A percentile compares a stretch with the other conserved stretches of the same genome.
Conservation (phyloP, 2,113 vertebrate species). For the Zapornia atra region DNA sequence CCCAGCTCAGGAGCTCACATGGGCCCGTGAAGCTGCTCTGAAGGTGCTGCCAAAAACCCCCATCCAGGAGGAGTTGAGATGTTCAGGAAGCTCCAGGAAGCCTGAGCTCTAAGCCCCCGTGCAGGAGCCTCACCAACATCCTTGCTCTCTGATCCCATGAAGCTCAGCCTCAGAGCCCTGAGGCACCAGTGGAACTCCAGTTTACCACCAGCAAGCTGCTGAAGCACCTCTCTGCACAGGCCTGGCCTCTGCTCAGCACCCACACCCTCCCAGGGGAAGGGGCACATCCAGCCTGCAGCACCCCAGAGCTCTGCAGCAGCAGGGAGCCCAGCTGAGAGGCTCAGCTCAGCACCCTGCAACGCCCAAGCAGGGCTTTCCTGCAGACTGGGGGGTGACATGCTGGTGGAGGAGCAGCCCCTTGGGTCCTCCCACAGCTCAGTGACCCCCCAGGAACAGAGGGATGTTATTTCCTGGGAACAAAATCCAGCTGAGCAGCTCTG, state of each 20-base stretch:
- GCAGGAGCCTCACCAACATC: neutral
- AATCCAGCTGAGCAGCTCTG: no score
- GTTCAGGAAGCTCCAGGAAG: neutral
- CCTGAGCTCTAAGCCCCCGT: neutral
- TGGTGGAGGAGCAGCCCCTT: neutral
- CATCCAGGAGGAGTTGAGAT: neutral
- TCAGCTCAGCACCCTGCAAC: neutral
- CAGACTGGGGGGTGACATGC: neutral
- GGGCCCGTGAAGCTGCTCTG: neutral
- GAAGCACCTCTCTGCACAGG: neutral
- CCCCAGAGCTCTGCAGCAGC: neutral
- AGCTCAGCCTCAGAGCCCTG: neutral
- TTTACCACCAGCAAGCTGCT: neutral
- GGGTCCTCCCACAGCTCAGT: neutral
- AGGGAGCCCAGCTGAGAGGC: neutral
- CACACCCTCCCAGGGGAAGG: neutral
- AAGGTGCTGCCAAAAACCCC: neutral
- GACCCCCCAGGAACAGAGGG: no score
- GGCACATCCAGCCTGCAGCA: neutral
- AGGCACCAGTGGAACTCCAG: accelerated
- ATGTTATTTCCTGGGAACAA: no score
- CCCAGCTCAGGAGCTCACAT: neutral
- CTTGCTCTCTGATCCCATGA: neutral
- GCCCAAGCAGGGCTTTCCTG: neutral
- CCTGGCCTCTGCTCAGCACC: accelerated